A percentile compares a stretch with the other conserved stretches of the same genome.
Evolutionary conservation across 2,888 invertebrate species (phyloP).

Genomic region (Monochamus alternatus): DNA sequence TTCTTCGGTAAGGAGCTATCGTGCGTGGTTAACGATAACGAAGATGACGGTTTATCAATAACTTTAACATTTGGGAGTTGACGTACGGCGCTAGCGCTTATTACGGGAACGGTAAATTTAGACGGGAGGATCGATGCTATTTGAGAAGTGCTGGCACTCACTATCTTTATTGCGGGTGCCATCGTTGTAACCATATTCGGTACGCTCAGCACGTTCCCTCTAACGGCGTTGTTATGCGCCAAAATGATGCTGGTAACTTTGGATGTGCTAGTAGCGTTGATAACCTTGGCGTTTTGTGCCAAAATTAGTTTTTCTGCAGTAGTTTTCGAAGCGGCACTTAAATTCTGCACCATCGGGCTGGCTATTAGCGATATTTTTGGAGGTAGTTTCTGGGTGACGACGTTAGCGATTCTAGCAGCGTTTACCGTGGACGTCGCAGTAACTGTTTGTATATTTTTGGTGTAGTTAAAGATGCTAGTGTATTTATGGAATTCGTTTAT

Average conservation of each 20-base stretch:
- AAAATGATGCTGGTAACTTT: constrained; percentile 66
- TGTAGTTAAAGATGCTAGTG: constrained; percentile 50
- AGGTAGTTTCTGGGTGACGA: constrained; percentile 52
- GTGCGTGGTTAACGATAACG: constrained; percentile 74
- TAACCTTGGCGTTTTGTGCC: constrained; percentile 63
- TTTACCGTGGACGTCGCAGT: constrained; percentile 40
- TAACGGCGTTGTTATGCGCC: constrained; percentile 59
- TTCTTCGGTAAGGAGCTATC: constrained; percentile 78
- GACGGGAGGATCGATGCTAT: constrained; percentile 67
- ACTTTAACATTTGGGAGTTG: constrained; percentile 70
- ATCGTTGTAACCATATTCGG: constrained; percentile 65
- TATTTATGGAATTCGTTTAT: constrained; percentile 69
- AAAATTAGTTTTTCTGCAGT: constrained; percentile 59
- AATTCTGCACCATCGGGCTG: constrained; percentile 56
- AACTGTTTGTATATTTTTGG: constrained; percentile 54
- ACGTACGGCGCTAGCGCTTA: constrained; percentile 69
- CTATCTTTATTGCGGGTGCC: constrained; percentile 67
- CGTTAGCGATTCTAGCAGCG: constrained; percentile 47
- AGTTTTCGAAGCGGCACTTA: constrained; percentile 48
- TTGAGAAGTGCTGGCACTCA: constrained; percentile 67
- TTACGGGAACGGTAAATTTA: constrained; percentile 68
- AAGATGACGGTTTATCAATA: constrained; percentile 70
- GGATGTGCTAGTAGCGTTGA: constrained; percentile 55
- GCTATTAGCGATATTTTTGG: constrained; percentile 61
- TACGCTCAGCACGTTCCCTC: constrained; percentile 64